These are phyloP conservation scores for Coenonympha glycerion DNA, from an alignment of 2,888 invertebrate genomes.

Conservation along the genomic window DNA sequence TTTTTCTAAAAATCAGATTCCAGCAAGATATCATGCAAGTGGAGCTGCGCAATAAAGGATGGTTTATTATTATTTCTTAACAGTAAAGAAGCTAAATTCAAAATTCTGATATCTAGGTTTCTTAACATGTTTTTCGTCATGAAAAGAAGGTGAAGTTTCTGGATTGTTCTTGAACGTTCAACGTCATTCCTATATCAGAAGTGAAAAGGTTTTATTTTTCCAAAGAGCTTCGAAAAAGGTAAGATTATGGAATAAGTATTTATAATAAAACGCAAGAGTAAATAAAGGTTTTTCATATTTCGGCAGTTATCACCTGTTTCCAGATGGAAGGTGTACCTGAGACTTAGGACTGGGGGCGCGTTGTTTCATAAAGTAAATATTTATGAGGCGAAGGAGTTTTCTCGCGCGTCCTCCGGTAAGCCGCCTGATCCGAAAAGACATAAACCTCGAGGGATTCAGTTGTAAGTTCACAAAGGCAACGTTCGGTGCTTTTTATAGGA, in stretches of 20 bases:
- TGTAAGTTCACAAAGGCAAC: slow-evolving; percentile 67
- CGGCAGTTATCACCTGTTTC: slow-evolving; percentile 62
- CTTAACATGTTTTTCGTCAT: no score
- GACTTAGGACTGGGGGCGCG: slow-evolving; percentile 58
- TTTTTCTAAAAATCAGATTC: no score
- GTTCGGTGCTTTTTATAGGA: slow-evolving; percentile 46
- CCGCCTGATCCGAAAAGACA: slow-evolving; percentile 72
- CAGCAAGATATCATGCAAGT: no score
- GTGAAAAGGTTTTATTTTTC: no score
- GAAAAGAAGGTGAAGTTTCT: no score
- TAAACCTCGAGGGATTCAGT: slow-evolving; percentile 71
- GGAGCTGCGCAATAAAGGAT: no score
- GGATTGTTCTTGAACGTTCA: no score
- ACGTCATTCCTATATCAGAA: no score
- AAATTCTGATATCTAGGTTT: no score
- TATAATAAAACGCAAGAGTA: slow-evolving; percentile 36
- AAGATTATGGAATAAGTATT: slow-evolving; percentile 24
- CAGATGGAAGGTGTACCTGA: slow-evolving; percentile 57
- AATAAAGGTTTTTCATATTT: slow-evolving; percentile 48
- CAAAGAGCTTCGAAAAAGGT: slow-evolving; percentile 3
- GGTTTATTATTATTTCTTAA: no score
- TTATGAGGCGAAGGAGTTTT: slow-evolving; percentile 69
- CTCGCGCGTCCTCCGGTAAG: slow-evolving; percentile 63
- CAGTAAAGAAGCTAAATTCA: no score
- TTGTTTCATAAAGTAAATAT: slow-evolving; percentile 76